phyloP scores from a whole-genome alignment of 2,888 invertebrate genomes.

The Polydrusus pterygomalis region DNA sequence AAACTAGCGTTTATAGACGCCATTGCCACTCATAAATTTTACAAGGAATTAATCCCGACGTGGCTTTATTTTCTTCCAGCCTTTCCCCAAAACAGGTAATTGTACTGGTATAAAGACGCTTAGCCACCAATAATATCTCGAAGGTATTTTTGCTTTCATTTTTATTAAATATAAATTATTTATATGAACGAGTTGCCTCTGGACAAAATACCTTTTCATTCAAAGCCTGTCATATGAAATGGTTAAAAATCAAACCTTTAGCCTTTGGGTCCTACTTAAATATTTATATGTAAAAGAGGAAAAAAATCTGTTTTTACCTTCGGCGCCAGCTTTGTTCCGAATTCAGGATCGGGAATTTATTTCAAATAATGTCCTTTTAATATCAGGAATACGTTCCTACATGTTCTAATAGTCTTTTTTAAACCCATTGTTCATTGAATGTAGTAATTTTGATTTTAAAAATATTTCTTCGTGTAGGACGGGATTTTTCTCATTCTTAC shows the following conservation, averaged over 20 bases:
- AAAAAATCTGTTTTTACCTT: slow-evolving; percentile 16
- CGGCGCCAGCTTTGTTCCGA: background rate
- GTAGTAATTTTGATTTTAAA: no score
- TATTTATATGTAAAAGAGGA: slow-evolving; percentile 22
- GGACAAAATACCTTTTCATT: background rate
- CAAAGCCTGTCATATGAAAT: slow-evolving; percentile 3
- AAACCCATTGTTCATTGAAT: no score
- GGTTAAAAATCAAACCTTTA: slow-evolving; percentile 21
- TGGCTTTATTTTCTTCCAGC: no score
- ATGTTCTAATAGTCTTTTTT: background rate
- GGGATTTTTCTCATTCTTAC: no score
- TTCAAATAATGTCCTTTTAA: background rate
- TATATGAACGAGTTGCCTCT: slow-evolving; percentile 7
- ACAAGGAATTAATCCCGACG: no score
- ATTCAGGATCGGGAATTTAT: slow-evolving; percentile 8
- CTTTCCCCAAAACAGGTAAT: no score
- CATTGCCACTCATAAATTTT: no score
- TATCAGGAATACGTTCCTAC: background rate
- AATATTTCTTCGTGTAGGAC: no score
- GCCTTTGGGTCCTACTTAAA: slow-evolving; percentile 14
- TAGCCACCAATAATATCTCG: no score
- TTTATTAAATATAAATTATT: background rate
- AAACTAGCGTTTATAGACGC: no score
- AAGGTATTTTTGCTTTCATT: background rate
- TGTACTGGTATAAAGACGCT: no score